phyloP scores from a whole-genome alignment of 2,113 vertebrate genomes.

The Ibidorhyncha struthersii region DNA sequence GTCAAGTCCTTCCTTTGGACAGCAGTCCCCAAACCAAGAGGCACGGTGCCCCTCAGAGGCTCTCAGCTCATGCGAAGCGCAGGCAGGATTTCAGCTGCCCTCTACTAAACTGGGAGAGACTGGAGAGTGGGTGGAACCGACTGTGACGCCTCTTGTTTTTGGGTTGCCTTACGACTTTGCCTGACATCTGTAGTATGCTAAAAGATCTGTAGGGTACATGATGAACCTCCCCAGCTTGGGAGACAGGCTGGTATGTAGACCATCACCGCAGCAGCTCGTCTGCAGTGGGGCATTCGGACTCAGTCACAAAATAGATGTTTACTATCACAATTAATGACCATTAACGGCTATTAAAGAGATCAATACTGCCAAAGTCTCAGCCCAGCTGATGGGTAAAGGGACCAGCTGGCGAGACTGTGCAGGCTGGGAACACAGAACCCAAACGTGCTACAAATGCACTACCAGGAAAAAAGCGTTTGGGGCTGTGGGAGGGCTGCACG shows the following conservation, averaged over 20 bases:
- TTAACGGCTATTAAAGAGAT: not conserved
- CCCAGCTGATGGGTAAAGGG: not conserved
- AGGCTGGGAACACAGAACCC: not conserved
- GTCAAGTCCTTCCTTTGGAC: not conserved
- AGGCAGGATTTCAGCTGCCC: not conserved
- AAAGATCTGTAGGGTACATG: not conserved
- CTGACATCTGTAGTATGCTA: not conserved
- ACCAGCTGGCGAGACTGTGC: not conserved
- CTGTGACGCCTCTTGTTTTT: not conserved
- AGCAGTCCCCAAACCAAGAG: too few species aligned
- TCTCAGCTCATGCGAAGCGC: not conserved
- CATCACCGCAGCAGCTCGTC: not conserved
- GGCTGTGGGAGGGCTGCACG: not conserved
- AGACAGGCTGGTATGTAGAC: not conserved
- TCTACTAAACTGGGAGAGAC: not conserved
- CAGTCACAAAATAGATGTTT: not conserved
- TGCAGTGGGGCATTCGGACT: not conserved
- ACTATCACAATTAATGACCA: not conserved
- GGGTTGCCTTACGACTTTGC: not conserved
- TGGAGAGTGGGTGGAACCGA: not conserved
- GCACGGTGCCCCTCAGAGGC: not conserved
- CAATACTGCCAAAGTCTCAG: too few species aligned
- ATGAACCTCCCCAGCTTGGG: not conserved
- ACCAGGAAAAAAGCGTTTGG: not conserved
- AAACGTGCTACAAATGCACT: too few species aligned